These are phyloP conservation scores for Zaprionus lineosus DNA, from an alignment of 2,888 invertebrate genomes.

Conservation along the genomic window DNA sequence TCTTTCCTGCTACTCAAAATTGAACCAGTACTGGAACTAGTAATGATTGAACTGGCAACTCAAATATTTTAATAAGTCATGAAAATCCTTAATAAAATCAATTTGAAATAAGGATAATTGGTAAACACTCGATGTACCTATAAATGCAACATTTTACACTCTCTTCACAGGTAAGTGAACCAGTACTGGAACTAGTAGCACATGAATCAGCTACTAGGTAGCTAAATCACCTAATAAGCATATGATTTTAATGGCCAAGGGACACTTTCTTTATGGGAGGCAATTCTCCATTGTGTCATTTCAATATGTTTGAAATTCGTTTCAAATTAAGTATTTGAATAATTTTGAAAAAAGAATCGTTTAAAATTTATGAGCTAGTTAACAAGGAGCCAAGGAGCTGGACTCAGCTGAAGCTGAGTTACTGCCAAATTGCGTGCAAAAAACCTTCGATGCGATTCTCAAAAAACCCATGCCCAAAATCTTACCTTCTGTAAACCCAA, in stretches of 20 bases:
- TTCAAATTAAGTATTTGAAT: constrained; percentile 66
- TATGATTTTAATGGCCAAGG: not conserved
- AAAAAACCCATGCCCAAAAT: constrained; percentile 8
- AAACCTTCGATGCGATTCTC: constrained; percentile 38
- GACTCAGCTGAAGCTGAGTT: constrained; percentile 68
- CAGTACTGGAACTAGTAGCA: too few species aligned
- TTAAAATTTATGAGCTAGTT: constrained; percentile 48
- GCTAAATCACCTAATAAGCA: too few species aligned
- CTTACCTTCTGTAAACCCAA: constrained; percentile 3
- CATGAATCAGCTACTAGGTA: too few species aligned
- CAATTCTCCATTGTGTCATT: constrained; percentile 40
- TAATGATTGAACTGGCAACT: too few species aligned
- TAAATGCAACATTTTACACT: too few species aligned
- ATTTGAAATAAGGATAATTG: too few species aligned
- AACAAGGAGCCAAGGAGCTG: constrained; percentile 8
- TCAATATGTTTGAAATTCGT: constrained; percentile 61
- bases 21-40: too few species aligned
- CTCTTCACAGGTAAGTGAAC: too few species aligned
- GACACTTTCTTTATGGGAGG: not conserved
- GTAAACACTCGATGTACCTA: too few species aligned
- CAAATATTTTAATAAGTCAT: too few species aligned
- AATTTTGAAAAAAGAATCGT: constrained; percentile 29
- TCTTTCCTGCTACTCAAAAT: too few species aligned
- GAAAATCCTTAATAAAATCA: too few species aligned
- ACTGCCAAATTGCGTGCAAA: constrained; percentile 68